Evolutionary conservation across 2,797 vertebrate species (phyloP).

Genomic region (Syndactyla subalaris): DNA sequence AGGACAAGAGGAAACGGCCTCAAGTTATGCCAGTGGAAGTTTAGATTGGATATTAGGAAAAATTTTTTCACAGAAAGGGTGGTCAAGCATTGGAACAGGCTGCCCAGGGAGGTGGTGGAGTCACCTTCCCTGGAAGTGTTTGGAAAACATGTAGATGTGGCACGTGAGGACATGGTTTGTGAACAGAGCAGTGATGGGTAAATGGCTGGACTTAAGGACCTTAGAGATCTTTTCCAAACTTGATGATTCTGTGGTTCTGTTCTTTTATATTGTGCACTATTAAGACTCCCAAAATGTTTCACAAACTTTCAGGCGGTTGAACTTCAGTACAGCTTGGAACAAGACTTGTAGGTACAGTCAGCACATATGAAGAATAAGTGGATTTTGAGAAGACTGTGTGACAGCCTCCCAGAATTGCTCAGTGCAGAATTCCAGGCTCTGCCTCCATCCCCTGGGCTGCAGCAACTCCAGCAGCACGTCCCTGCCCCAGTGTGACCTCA

Average conservation of each 20-base stretch:
- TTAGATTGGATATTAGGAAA: not conserved
- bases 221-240: not conserved
- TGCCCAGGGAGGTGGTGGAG: not conserved
- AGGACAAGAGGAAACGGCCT: not conserved
- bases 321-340: not conserved
- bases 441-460: not conserved
- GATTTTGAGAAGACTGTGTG: not conserved
- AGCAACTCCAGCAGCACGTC: not conserved
- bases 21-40: not conserved
- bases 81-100: not conserved
- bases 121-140: not conserved
- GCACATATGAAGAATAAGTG: accelerated
- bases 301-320: not conserved
- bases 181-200: not conserved
- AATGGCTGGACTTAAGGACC: not conserved
- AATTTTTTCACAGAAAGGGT: not conserved
- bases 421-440: not conserved
- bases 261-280: not conserved
- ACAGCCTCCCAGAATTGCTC: not conserved
- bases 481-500: not conserved
- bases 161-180: not conserved
- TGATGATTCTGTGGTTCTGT: not conserved
- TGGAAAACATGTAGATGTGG: not conserved
- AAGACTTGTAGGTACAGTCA: not conserved
- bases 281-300: not conserved